Evolutionary conservation across 2,888 invertebrate genomes (phyloP).

Genomic region (Keiferia lycopersicella): DNA sequence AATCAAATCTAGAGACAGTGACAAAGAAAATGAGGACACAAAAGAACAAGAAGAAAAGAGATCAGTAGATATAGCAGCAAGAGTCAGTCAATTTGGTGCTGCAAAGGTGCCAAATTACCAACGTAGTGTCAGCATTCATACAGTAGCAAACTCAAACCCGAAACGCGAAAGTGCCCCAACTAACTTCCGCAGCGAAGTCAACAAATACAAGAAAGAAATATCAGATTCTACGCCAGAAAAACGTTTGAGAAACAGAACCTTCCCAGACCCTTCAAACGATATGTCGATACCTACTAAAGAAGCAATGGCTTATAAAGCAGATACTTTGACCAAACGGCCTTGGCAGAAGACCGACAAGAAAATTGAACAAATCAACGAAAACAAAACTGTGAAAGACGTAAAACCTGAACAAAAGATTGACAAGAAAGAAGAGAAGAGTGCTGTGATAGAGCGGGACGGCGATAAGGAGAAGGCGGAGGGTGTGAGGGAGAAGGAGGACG

Average conservation of each 20-base stretch:
- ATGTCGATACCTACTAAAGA: conserved; percentile 73
- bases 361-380: conserved; percentile 36
- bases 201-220: conserved; percentile 76
- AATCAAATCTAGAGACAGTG: conserved; percentile 84
- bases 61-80: conserved; percentile 68
- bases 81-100: conserved; percentile 69
- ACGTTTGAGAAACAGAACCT: conserved; percentile 72
- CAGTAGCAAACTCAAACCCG: conserved; percentile 60
- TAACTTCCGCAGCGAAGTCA: conserved; percentile 63
- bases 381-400: too few relatives aligned
- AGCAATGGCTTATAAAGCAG: conserved; percentile 68
- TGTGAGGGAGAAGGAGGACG: conserved; percentile 58
- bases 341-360: conserved; percentile 68
- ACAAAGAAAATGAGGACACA: conserved; percentile 85
- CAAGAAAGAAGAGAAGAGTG: conserved; percentile 59
- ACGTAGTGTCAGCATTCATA: conserved; percentile 70
- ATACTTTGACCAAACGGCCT: conserved; percentile 68
- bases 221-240: conserved; percentile 78
- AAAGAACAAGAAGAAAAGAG: conserved; percentile 62
- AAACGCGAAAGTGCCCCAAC: conserved; percentile 71
- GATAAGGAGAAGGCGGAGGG: conserved; percentile 59
- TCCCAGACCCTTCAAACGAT: conserved; percentile 75
- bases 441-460: conserved; percentile 70
- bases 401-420: too few relatives aligned
- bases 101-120: conserved; percentile 62